Evolutionary conservation across 1,140 invertebrate genomes (phyloP).

Genomic region (Hirudo medicinalis): DNA sequence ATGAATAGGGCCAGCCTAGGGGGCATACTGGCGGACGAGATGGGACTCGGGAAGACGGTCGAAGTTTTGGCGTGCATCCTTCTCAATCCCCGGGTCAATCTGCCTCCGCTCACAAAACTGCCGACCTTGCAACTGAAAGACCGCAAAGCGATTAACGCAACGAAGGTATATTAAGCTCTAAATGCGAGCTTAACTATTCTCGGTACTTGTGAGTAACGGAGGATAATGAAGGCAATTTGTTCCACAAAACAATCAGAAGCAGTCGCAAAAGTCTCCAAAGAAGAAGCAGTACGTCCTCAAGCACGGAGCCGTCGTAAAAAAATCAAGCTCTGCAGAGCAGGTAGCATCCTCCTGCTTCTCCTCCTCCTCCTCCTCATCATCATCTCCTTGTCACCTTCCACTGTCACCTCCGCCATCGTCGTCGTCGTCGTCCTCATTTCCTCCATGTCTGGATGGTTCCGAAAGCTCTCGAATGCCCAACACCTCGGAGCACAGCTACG

Average conservation of each 20-base stretch:
- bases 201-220: background rate
- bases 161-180: background rate
- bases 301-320: no score
- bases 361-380: background rate
- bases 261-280: no score
- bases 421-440: background rate
- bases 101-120: constrained; percentile 28
- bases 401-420: background rate
- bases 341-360: no score
- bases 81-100: constrained; percentile 43
- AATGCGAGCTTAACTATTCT: background rate
- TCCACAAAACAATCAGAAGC: no score
- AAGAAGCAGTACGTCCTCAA: no score
- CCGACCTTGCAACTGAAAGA: constrained; percentile 23
- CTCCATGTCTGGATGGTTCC: background rate
- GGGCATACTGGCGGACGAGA: constrained; percentile 69
- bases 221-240: no score
- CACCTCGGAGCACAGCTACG: background rate
- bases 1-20: constrained; percentile 41
- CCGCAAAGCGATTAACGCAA: background rate
- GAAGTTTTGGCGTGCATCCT: constrained; percentile 59
- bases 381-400: background rate
- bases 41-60: constrained; percentile 70
- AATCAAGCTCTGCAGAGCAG: background rate
- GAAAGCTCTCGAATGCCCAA: background rate